phyloP scores from a whole-genome alignment of 2,888 invertebrate species.

The Theretra japonica region DNA sequence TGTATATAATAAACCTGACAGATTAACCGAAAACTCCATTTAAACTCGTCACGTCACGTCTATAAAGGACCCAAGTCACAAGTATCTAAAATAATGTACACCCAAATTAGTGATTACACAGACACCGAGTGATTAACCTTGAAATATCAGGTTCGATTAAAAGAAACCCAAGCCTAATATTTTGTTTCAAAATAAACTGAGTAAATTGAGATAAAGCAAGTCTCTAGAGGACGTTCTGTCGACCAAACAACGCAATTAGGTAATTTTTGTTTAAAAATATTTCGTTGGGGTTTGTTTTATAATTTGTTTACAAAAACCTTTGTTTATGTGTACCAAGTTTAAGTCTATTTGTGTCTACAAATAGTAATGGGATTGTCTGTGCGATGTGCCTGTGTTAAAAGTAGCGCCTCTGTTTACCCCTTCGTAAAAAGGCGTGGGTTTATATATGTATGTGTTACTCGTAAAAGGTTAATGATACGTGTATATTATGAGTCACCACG shows the following conservation, averaged over 20 bases:
- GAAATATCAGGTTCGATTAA: not conserved
- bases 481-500: no score
- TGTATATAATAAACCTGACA: no score
- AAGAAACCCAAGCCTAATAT: not conserved
- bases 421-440: no score
- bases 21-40: no score
- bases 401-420: no score
- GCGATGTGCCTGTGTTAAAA: no score
- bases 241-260: conserved; percentile 12
- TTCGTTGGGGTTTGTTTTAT: not conserved
- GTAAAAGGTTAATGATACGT: no score
- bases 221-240: conserved; percentile 13
- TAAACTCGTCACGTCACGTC: no score
- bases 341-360: no score
- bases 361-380: not conserved
- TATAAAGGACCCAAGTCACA: no score
- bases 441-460: no score
- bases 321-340: not conserved
- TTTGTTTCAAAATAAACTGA: conserved; percentile 8
- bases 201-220: conserved; percentile 25
- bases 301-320: not conserved
- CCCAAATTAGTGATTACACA: not conserved
- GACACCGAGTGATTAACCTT: not conserved
- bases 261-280: conserved; percentile 15
- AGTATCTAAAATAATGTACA: no score